Evolutionary conservation across 2,797 vertebrate species (phyloP).

Genomic region (Microctenopoma steveboyesi): DNA sequence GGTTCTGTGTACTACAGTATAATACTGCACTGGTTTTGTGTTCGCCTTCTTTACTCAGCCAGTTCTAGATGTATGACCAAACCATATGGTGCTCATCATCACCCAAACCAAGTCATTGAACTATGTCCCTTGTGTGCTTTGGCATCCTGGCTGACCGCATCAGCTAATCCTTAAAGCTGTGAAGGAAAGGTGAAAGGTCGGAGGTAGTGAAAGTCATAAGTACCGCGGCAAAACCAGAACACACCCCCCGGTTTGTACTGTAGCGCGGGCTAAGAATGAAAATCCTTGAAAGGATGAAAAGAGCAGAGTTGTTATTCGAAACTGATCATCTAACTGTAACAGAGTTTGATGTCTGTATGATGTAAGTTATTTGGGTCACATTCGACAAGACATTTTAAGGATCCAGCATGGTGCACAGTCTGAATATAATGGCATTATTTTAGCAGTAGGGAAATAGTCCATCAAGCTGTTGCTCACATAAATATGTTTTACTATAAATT

Average conservation of each 20-base stretch:
- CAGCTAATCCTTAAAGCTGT: constrained; percentile 22
- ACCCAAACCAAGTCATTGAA: constrained; percentile 42
- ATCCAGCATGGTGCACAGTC: neutral
- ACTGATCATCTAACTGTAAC: neutral
- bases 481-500: constrained; percentile 20
- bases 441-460: neutral
- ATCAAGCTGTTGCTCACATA: neutral
- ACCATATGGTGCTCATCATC: constrained; percentile 37
- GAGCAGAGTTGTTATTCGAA: constrained; percentile 8
- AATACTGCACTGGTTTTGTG: neutral
- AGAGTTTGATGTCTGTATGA: constrained; percentile 15
- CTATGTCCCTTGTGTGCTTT: constrained; percentile 10
- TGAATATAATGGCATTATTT: neutral
- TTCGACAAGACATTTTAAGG: neutral
- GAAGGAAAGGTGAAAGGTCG: constrained; percentile 38
- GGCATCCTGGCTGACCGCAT: constrained; percentile 46
- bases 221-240: neutral
- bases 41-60: constrained; percentile 10
- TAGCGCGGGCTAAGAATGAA: constrained; percentile 10
- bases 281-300: constrained; percentile 5
- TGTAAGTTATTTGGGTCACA: neutral
- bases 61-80: constrained; percentile 12
- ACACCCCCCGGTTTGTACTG: neutral
- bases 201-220: constrained; percentile 1
- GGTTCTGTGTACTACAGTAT: neutral